phyloP scores from a whole-genome alignment of 92 coral and sea anemone genomes.

The Siderastrea siderea region DNA sequence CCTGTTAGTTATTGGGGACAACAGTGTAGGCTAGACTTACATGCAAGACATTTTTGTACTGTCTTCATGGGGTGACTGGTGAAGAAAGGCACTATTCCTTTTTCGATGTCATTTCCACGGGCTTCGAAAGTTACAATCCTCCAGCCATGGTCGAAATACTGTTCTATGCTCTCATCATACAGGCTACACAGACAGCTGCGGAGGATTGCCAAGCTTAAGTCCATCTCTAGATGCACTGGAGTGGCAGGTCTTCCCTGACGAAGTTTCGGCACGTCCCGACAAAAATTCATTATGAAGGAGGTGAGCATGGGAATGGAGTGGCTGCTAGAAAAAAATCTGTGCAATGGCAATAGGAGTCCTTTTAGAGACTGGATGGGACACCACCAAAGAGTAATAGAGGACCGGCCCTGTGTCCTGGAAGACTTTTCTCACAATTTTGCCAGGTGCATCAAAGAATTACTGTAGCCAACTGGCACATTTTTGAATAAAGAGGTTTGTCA shows the following conservation, averaged over 20 bases:
- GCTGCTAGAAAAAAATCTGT: neutral
- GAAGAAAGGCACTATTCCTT: neutral
- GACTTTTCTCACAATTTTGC: neutral
- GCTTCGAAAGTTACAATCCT: neutral
- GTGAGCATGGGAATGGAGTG: neutral
- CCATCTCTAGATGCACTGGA: neutral
- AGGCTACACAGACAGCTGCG: neutral
- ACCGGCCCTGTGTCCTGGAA: neutral
- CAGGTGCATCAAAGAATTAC: neutral
- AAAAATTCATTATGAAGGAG: neutral
- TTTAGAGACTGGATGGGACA: neutral
- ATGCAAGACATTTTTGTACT: neutral
- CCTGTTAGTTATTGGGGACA: too few relatives aligned
- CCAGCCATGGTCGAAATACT: neutral
- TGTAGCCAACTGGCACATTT: neutral
- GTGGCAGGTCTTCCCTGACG: neutral
- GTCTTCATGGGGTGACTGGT: neutral
- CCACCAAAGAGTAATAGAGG: neutral
- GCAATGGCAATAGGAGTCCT: neutral
- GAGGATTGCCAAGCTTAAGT: neutral
- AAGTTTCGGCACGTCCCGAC: too few relatives aligned
- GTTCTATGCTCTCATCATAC: neutral
- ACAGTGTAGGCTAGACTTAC: neutral
- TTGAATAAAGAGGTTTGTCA: neutral
- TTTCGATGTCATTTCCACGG: neutral